Conservation (phyloP, 2,888 invertebrate species). For the Pollenia angustigena region DNA sequence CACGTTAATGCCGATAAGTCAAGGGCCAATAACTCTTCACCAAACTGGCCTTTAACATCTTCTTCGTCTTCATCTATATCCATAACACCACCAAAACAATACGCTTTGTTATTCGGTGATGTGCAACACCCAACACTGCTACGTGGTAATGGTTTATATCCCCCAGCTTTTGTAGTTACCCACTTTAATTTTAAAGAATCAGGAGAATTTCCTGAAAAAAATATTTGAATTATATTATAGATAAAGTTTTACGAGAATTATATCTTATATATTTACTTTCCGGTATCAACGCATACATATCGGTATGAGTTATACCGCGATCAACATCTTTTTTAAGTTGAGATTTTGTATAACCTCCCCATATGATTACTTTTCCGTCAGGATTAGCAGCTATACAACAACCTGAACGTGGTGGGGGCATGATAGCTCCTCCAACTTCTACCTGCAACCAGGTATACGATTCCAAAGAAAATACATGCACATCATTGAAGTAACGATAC, state of each 20-base stretch:
- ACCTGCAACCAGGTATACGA: conserved; percentile 91
- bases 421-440: conserved; percentile 86
- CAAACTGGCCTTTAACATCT: conserved; percentile 91
- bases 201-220: conserved; percentile 85
- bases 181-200: conserved; percentile 89
- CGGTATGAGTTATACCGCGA: conserved; percentile 88
- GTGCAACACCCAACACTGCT: conserved; percentile 89
- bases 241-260: background rate
- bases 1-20: conserved; percentile 90
- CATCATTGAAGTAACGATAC: conserved; percentile 95
- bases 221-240: background rate
- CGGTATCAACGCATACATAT: conserved; percentile 88
- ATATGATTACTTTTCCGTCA: conserved; percentile 88
- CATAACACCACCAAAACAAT: conserved; percentile 94
- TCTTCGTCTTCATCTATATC: conserved; percentile 94
- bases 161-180: conserved; percentile 88
- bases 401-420: conserved; percentile 92
- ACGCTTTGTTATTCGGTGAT: conserved; percentile 88
- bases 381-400: conserved; percentile 86
- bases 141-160: conserved; percentile 87
- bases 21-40: conserved; percentile 90
- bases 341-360: conserved; percentile 92
- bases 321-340: conserved; percentile 90
- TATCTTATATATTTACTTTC: conserved; percentile 85
- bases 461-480: conserved; percentile 92